Conservation (phyloP, 2,797 vertebrate species). For the Eleutherodactylus coqui region DNA sequence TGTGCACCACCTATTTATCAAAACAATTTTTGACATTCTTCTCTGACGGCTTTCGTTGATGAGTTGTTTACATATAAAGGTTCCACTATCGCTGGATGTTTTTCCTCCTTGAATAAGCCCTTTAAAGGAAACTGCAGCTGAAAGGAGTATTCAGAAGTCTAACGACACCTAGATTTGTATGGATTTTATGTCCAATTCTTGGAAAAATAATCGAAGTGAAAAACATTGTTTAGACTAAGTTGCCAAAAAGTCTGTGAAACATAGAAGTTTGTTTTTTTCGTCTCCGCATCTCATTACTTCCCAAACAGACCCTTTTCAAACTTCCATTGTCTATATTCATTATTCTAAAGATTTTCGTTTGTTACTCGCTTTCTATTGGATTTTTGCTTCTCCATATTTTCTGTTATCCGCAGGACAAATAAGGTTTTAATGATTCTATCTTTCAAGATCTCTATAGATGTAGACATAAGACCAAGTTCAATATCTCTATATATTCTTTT, state of each 20-base stretch:
- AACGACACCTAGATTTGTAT: no score
- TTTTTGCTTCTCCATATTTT: conserved; percentile 28
- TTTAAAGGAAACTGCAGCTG: no score
- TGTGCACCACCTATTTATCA: no score
- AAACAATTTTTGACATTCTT: no score
- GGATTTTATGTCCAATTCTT: no score
- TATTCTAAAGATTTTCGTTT: background rate
- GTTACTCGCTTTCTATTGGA: background rate
- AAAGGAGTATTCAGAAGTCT: no score
- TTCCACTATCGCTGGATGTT: no score
- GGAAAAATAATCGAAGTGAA: background rate
- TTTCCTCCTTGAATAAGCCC: no score
- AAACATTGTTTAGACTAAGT: background rate
- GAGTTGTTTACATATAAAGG: no score
- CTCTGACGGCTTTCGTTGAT: no score
- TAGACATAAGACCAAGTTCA: conserved; percentile 7
- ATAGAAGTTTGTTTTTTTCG: background rate
- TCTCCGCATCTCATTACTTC: background rate
- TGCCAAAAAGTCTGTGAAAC: background rate
- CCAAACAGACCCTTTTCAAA: background rate
- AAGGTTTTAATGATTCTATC: conserved; percentile 27
- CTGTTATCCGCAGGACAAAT: conserved; percentile 33
- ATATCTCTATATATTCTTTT: background rate
- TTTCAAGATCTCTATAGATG: conserved; percentile 4
- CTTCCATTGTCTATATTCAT: background rate